Conservation (phyloP, 2,797 vertebrate species). For the Chaunax sp. region DNA sequence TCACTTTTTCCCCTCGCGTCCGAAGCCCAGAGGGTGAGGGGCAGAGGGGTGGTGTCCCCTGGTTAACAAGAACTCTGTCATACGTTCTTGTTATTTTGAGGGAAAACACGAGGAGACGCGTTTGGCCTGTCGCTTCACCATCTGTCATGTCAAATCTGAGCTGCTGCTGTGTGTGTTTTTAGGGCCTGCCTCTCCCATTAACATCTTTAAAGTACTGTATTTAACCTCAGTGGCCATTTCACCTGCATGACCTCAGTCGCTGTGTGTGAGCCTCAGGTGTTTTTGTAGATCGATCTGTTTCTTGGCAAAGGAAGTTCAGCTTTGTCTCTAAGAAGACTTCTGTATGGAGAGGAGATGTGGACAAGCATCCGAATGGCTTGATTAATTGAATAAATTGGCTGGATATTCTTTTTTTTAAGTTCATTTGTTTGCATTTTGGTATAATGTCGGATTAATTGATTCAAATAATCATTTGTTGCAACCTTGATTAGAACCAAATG, state of each 20-base stretch:
- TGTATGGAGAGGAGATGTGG: background rate
- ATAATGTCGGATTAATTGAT: too few relatives aligned
- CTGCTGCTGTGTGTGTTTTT: constrained; percentile 36
- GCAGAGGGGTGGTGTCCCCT: constrained; percentile 10
- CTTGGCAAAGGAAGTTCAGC: background rate
- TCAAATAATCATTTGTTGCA: too few relatives aligned
- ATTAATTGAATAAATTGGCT: background rate
- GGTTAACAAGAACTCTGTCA: constrained; percentile 14
- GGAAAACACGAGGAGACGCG: constrained; percentile 24
- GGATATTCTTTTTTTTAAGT: too few relatives aligned
- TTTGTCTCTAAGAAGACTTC: background rate
- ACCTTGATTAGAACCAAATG: too few relatives aligned
- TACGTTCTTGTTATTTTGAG: constrained; percentile 19
- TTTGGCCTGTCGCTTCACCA: constrained; percentile 27
- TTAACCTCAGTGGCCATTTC: constrained; percentile 55
- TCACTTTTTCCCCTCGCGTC: constrained; percentile 59
- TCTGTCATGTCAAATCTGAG: constrained; percentile 44
- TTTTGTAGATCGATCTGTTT: background rate
- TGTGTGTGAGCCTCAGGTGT: constrained; percentile 4
- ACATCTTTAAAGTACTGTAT: constrained; percentile 50
- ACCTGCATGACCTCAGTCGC: constrained; percentile 47
- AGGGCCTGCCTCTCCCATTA: constrained; percentile 57
- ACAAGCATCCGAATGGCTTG: background rate
- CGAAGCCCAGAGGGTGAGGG: constrained; percentile 21
- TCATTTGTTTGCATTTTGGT: too few relatives aligned